phyloP scores from a whole-genome alignment of 2,797 vertebrate genomes.

The Anguilla megastoma region DNA sequence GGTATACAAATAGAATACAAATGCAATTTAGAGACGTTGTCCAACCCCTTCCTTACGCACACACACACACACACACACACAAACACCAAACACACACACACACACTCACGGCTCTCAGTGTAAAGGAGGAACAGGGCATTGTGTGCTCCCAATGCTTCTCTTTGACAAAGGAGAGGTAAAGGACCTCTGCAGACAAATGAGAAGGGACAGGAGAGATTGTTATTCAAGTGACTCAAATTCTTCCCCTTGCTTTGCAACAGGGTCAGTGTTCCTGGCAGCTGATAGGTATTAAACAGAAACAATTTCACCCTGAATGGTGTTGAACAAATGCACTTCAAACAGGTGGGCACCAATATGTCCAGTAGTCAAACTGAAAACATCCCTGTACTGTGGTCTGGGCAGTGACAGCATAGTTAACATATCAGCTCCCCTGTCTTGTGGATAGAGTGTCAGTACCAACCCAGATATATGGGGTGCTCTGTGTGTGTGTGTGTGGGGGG shows the following conservation, averaged over 20 bases:
- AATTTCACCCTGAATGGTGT: not conserved
- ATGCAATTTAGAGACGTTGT: too few species aligned
- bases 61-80: slow-evolving; percentile 6
- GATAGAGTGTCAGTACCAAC: not conserved
- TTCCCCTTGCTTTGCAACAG: not conserved
- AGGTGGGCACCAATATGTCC: not conserved
- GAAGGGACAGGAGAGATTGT: slow-evolving; percentile 13
- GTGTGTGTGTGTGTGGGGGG: not conserved
- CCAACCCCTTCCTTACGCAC: not conserved
- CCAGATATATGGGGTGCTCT: not conserved
- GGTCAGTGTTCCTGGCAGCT: slow-evolving; percentile 1
- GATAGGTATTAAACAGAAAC: not conserved
- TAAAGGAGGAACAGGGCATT: not conserved
- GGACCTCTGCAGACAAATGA: slow-evolving; percentile 5
- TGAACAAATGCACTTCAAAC: not conserved
- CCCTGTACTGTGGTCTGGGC: not conserved
- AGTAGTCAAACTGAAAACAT: not conserved
- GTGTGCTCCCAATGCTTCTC: not conserved
- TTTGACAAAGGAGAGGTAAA: slow-evolving; percentile 2
- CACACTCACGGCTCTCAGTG: not conserved
- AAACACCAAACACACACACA: slow-evolving; percentile 11
- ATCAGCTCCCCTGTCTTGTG: not conserved
- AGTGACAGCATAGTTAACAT: not conserved
- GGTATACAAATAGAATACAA: not conserved
- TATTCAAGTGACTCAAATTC: slow-evolving; percentile 16